Evolutionary conservation across 2,797 vertebrate species (phyloP), one percentile per base, ranked within the genome.

Genomic region (Syndactyla subalaris): DNA sequence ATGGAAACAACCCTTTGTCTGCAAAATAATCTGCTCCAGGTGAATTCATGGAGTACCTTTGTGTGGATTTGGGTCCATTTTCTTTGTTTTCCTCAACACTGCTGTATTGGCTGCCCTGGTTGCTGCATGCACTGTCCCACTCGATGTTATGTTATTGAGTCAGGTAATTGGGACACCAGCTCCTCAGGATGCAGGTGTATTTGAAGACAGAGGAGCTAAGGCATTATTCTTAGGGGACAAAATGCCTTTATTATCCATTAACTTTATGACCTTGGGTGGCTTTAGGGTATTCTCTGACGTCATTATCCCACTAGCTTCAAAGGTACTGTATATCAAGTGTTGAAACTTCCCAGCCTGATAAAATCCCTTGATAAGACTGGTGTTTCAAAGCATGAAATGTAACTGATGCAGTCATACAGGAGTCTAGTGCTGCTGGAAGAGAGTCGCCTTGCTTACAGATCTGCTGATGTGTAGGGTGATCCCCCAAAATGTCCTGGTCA

Each of bases 161-260:
- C 38, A 55, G 63, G 34, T 74, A 39, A 30, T 57, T 38, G 84
- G 86, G 39, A 41, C 49, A 29, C 39, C 76, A 88, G 59, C 49
- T 66, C 24, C 59, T 74, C 52, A 67, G 58, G 72, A 46, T 86
- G 23, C 46, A 88, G 51, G 52, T 80, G 39, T 52, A 43, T 51
- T 62, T 54, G 57, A 88, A 90, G 62, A 34, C 19, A 79, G 32
- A 65, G 48, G 65, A 78, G 48, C 59, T 62, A 57, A 77, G 51
- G 29, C 21, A 27, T 51, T 66, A 51, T 68, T 89, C 51, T 39
- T 24, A 68, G 66, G 24, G 32, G 43, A 84, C 41, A 34, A n/a
- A 36, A 41, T 38, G 41, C 45, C 58, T 93, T 91, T 89, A 96
- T 95, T 96, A 96, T 82, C 88, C 73, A 91, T 97, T 96, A 96